Base-by-base conservation (phyloP, 1,140 invertebrate species). In the Psilanteris sp. region DNA sequence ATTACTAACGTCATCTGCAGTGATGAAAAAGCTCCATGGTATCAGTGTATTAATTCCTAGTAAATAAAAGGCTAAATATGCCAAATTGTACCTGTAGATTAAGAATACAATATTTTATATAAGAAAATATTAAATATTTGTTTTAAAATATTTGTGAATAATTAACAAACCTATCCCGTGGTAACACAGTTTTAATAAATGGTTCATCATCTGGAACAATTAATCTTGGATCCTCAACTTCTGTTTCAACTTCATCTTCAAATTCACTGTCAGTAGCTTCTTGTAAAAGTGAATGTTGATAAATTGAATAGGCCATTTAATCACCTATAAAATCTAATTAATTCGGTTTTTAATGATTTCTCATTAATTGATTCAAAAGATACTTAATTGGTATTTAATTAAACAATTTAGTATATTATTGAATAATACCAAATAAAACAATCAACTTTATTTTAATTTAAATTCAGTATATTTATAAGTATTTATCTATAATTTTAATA, bases 11-110 rank as follows among this genome's bases (percentile, higher is more conserved):
- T 96, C 94, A 89, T 97, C 94, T 11, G 96, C 96, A 61, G 96
- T 98, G 16, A 98, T 94, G 82, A 98, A 96, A 87, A 98, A 98
- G 85, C 96, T 97, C 96, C 96, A 98, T 61, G 97, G 96, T 10
- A 97, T 91, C 46, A 98, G 89, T 14, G 95, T 96, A 37, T 94
- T 95, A 78, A 97, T 93, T 29, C 97, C 97, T 66, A 98, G 91
- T 57, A 98, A 88, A 85, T 96, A 96, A 89, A 98, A 98, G 36
- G 96, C 92, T 9, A 95, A 88, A 79, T 96, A 97, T 7, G 95
- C 94, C 13, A 91, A 61, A 81, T 91, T 89, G 68, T 89, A 92
- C 57, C 92, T 93, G 80, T 24, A 89, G 66, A 20, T 20, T 20
- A 20, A 3, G n/a, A n/a, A n/a, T n/a, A n/a, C n/a, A n/a, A n/a